Percentiles rank a stretch among this genome's conserved stretches.
Evolutionary conservation across 2,797 vertebrate genomes (phyloP).

Genomic region (Perodicticus potto): DNA sequence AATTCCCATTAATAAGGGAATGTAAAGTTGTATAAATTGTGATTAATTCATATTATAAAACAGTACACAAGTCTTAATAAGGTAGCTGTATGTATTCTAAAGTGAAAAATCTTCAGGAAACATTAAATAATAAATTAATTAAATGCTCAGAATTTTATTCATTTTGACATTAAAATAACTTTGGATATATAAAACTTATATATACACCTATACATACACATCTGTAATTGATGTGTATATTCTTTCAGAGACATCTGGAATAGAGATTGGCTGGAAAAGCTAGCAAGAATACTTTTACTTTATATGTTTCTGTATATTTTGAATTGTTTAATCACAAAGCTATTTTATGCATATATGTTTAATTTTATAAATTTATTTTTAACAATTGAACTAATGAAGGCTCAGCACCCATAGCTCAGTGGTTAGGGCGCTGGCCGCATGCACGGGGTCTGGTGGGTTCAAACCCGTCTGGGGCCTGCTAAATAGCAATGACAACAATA

Average conservation of each 20-base stretch:
- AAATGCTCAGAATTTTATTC: not conserved
- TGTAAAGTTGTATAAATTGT: conserved; percentile 1
- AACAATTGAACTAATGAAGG: conserved; percentile 50
- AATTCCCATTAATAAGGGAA: not conserved
- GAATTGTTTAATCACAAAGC: conserved; percentile 14
- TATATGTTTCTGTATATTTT: not conserved
- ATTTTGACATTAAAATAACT: conserved; percentile 18
- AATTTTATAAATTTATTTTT: conserved; percentile 55
- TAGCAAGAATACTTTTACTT: not conserved
- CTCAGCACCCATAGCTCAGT: no score
- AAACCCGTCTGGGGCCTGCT: no score
- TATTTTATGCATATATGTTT: conserved; percentile 23
- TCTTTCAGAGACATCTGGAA: not conserved
- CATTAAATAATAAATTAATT: not conserved
- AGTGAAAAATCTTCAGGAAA: conserved; percentile 1
- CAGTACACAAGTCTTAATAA: not conserved
- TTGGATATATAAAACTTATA: not conserved
- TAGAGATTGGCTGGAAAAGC: not conserved
- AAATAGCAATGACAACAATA: no score
- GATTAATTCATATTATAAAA: conserved; percentile 8
- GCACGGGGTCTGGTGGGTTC: no score
- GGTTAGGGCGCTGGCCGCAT: no score
- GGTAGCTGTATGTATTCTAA: not conserved
- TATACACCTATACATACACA: not conserved
- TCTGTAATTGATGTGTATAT: not conserved